phyloP scores from a whole-genome alignment of 2,113 vertebrate species.

The Pogonocichla stellata region DNA sequence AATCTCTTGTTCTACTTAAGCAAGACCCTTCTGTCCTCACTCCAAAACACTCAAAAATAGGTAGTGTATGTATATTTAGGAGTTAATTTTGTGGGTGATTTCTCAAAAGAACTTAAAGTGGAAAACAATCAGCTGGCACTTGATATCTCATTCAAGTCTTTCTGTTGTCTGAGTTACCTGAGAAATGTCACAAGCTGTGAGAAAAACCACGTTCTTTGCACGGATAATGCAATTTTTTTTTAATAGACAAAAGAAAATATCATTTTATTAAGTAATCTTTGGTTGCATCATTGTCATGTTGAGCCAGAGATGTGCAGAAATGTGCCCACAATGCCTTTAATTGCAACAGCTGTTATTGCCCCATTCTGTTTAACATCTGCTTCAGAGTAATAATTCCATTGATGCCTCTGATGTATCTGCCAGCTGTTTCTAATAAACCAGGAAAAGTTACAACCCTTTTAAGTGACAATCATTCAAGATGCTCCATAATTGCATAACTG shows the following conservation, averaged over 20 bases:
- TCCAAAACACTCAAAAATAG: background rate
- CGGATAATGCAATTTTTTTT: background rate
- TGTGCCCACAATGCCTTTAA: constrained; percentile 47
- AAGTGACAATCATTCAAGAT: constrained; percentile 61
- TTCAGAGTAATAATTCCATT: constrained; percentile 40
- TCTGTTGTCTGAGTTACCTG: background rate
- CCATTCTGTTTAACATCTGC: constrained; percentile 66
- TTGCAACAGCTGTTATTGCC: constrained; percentile 43
- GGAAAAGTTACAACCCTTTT: constrained; percentile 45
- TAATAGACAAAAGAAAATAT: constrained; percentile 3
- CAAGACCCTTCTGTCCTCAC: background rate
- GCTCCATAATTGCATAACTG: background rate
- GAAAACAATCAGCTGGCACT: background rate
- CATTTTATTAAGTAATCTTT: background rate
- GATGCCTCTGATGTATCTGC: constrained; percentile 11
- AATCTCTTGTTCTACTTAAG: background rate
- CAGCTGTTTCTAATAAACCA: constrained; percentile 66
- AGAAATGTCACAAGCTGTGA: background rate
- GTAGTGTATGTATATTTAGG: background rate
- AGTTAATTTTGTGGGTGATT: background rate
- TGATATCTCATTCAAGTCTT: background rate
- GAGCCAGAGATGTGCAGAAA: constrained; percentile 11
- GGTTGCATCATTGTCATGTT: constrained; percentile 37
- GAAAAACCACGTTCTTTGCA: background rate
- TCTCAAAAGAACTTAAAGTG: background rate